Evolutionary conservation across 2,888 invertebrate species (phyloP), one percentile per base, ranked within the genome.

Genomic region (Zygogramma bicolorata): DNA sequence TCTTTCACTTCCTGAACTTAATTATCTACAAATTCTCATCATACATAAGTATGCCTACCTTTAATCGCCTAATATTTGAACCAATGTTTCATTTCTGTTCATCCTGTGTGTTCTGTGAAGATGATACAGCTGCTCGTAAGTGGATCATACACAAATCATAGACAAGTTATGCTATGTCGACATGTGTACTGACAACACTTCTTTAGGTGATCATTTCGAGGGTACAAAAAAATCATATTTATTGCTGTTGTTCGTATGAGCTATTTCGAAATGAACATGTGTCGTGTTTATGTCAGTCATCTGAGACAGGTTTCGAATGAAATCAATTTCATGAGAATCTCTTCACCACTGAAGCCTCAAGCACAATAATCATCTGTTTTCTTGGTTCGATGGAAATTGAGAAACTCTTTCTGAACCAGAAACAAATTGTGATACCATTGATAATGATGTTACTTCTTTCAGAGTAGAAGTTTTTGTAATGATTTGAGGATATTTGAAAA

Each of bases 151-250:
- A 78, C 78, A 79, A 79, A 79, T 79, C 79, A 79, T 79, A 74
- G 72, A 27, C 70, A 75, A 77, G 63, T 79, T 75, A 79, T 79
- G 74, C 71, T 74, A 57, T 75, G 79, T 79, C 78, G 75, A 78
- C 79, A 79, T 76, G 77, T 79, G 79, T 79, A 78, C 75, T 76
- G 72, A 75, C 71, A 71, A 70, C 69, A 57, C 59, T 75, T 75
- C 72, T 75, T 75, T 62, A 73, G 70, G 71, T 76, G 74, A 74
- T 74, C 73, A 53, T 25, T 53, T 6, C n/a, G 13, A 22, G 13
- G 15, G n/a, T 25, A 27, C 20, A 46, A 46, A 57, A 53, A 57
- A 40, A n/a, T n/a, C 25, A 60, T 49, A 42, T 70, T 65, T 65
- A 42, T 57, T 49, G 5, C 10, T 29, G 2, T 65, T 34, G 65